phyloP scores from a whole-genome alignment of 1,140 invertebrate species.

The Dermatophagoides farinae region DNA sequence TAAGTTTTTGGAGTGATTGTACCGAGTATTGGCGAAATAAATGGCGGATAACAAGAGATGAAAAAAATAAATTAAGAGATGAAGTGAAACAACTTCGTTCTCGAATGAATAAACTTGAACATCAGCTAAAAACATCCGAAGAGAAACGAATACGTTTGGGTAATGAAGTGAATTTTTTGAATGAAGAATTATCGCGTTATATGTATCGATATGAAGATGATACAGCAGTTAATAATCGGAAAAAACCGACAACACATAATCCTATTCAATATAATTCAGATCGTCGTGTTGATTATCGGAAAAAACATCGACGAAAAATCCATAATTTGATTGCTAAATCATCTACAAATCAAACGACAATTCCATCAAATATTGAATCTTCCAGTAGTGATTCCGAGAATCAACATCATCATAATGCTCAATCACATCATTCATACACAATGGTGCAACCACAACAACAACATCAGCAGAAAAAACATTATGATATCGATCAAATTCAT shows the following conservation, averaged over 20 bases:
- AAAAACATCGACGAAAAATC: background rate
- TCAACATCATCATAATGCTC: background rate
- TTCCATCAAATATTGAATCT: background rate
- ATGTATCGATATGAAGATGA: background rate
- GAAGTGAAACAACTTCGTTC: slow-evolving; percentile 53
- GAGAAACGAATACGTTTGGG: background rate
- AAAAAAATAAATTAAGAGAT: slow-evolving; percentile 64
- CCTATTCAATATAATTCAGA: background rate
- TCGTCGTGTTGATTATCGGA: background rate
- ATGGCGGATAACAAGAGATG: slow-evolving; percentile 76
- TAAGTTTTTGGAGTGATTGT: slow-evolving; percentile 88
- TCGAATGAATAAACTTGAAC: slow-evolving; percentile 33
- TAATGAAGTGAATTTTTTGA: background rate
- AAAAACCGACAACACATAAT: background rate
- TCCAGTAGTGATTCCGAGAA: background rate
- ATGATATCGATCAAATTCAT: no score
- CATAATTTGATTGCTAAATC: background rate
- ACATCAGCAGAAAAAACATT: no score
- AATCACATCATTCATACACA: background rate
- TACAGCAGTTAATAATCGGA: background rate
- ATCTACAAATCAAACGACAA: background rate
- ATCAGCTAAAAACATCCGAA: background rate
- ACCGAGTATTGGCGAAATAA: slow-evolving; percentile 82
- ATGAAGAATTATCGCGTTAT: background rate
- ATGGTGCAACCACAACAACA: no score